Percentiles rank a stretch among this genome's conserved stretches.
Evolutionary conservation across 1,140 invertebrate genomes (phyloP).

Genomic region (Drosophila melanica): DNA sequence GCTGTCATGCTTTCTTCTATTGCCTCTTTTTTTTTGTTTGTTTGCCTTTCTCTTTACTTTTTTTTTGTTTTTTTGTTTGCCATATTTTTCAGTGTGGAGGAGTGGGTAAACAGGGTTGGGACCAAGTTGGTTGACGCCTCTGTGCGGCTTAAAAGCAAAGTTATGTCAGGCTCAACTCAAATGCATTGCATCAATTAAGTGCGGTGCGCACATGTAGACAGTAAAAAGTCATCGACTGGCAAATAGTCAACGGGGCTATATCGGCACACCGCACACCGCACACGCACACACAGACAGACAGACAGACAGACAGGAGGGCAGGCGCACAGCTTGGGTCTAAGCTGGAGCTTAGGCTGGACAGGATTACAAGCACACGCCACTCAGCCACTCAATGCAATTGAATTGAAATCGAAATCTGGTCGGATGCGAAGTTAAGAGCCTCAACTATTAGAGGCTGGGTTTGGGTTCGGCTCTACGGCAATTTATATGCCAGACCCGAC

Average conservation of each 20-base stretch:
- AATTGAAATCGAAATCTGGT: conserved; percentile 50
- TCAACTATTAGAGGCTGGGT: conserved; percentile 38
- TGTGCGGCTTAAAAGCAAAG: conserved; percentile 57
- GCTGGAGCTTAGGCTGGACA: conserved; percentile 35
- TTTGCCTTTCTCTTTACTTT: background rate
- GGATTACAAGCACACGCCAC: conserved; percentile 43
- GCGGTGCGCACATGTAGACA: conserved; percentile 45
- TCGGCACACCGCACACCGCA: conserved; percentile 1
- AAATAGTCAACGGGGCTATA: conserved; percentile 39
- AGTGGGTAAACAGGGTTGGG: background rate
- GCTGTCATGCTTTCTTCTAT: conserved; percentile 40
- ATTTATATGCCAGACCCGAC: conserved; percentile 48
- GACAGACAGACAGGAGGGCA: conserved; percentile 10
- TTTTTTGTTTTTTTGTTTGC: background rate
- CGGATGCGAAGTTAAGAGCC: conserved; percentile 28
- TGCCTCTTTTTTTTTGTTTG: conserved; percentile 6
- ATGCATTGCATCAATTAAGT: conserved; percentile 59
- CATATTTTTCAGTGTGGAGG: conserved; percentile 4
- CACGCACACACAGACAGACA: conserved; percentile 1
- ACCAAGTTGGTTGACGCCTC: conserved; percentile 9
- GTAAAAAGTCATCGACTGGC: conserved; percentile 55
- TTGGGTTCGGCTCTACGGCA: conserved; percentile 9
- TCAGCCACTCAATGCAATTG: conserved; percentile 47
- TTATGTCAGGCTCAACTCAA: conserved; percentile 56
- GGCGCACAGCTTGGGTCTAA: conserved; percentile 15